These are phyloP conservation scores for Carettochelys insculpta DNA, from an alignment of 2,113 vertebrate species.

Conservation along the genomic window DNA sequence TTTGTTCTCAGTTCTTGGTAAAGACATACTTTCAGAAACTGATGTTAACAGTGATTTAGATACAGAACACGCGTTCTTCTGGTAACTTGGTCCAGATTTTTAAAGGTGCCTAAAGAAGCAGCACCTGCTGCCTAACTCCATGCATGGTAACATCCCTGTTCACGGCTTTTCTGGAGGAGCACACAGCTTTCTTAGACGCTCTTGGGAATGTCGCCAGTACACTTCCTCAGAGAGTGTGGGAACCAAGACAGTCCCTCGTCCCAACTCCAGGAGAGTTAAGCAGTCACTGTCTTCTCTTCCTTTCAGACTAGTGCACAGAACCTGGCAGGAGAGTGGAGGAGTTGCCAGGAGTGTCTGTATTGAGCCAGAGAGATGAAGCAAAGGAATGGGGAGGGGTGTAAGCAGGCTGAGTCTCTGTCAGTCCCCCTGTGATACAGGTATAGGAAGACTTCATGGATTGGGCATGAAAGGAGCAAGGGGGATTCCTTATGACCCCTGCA, in stretches of 20 bases:
- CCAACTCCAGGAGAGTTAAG: background rate
- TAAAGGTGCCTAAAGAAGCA: background rate
- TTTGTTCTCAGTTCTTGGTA: no score
- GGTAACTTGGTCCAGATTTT: background rate
- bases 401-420: background rate
- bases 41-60: background rate
- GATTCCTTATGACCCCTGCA: background rate
- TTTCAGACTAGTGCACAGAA: accelerated
- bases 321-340: background rate
- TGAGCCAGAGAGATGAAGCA: background rate
- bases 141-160: background rate
- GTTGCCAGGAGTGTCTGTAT: background rate
- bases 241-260: background rate
- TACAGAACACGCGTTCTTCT: background rate
- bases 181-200: background rate
- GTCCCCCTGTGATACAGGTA: background rate
- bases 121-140: no score
- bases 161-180: background rate
- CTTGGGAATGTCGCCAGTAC: background rate
- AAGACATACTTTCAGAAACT: no score
- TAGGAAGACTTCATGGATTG: background rate
- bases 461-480: background rate
- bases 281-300: background rate
- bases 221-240: background rate
- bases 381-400: background rate